Evolutionary conservation across 2,888 invertebrate species (phyloP).

Genomic region (Acanthacorydalis orientalis): DNA sequence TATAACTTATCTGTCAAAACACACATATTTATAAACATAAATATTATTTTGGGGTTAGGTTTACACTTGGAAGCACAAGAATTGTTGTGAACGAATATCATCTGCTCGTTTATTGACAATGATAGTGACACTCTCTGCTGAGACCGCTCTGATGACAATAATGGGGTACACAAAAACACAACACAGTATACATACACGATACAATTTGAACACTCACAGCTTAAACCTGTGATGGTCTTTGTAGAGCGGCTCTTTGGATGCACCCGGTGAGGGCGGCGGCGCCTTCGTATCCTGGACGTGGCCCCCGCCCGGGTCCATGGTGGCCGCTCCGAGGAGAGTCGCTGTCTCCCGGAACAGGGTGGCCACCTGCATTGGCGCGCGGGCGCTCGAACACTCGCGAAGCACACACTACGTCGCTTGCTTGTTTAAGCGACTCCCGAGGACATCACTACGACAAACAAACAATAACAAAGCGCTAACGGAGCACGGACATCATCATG

Average conservation of each 20-base stretch:
- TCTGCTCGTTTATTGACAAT: no score
- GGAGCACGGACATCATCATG: not conserved
- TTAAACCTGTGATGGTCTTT: slow-evolving; percentile 22
- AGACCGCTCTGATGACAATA: not conserved
- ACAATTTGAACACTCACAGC: slow-evolving; percentile 21
- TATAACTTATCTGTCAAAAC: no score
- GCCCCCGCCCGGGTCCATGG: slow-evolving; percentile 33
- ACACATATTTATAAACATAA: no score
- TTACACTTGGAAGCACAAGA: no score
- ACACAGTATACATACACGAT: not conserved
- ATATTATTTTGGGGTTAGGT: no score
- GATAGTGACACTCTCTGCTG: no score
- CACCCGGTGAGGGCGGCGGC: slow-evolving; percentile 20
- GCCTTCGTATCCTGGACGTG: slow-evolving; percentile 15
- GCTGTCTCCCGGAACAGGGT: slow-evolving; percentile 49
- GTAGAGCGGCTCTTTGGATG: slow-evolving; percentile 5
- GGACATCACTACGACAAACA: not conserved
- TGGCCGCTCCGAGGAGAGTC: slow-evolving; percentile 45
- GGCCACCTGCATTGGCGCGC: slow-evolving; percentile 42
- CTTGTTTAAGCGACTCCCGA: not conserved
- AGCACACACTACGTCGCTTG: not conserved
- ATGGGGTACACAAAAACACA: not conserved
- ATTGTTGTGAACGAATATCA: no score
- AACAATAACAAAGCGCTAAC: not conserved
- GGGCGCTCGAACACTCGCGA: slow-evolving; percentile 12